Evolutionary conservation across 2,113 vertebrate genomes (phyloP).

Genomic region (Chaetorhynchus papuensis): DNA sequence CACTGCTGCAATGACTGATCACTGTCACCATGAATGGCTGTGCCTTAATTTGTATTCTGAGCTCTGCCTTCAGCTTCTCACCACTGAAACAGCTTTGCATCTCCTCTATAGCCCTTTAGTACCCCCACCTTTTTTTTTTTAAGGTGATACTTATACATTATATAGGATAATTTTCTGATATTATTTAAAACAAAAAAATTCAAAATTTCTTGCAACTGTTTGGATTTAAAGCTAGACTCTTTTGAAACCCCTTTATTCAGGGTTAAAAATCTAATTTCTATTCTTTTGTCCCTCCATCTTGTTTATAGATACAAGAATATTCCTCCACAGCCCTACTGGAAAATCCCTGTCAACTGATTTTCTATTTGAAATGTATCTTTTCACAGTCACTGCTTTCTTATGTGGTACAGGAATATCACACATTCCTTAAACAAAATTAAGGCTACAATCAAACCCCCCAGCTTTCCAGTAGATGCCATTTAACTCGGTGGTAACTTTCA

Average conservation of each 20-base stretch:
- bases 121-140: rapidly evolving
- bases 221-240: background rate
- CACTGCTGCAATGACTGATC: background rate
- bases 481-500: background rate
- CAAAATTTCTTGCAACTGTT: background rate
- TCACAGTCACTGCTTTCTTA: background rate
- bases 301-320: background rate
- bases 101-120: background rate
- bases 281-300: background rate
- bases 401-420: rapidly evolving
- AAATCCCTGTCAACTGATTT: background rate
- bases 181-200: background rate
- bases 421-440: background rate
- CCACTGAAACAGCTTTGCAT: background rate
- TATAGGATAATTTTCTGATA: background rate
- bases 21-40: background rate
- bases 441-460: background rate
- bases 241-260: background rate
- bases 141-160: background rate
- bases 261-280: background rate
- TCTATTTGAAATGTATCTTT: background rate
- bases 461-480: background rate
- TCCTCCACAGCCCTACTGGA: background rate
- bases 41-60: background rate
- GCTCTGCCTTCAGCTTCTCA: background rate